Conservation (phyloP, 2,888 invertebrate genomes). For the Artemia sp. region DNA sequence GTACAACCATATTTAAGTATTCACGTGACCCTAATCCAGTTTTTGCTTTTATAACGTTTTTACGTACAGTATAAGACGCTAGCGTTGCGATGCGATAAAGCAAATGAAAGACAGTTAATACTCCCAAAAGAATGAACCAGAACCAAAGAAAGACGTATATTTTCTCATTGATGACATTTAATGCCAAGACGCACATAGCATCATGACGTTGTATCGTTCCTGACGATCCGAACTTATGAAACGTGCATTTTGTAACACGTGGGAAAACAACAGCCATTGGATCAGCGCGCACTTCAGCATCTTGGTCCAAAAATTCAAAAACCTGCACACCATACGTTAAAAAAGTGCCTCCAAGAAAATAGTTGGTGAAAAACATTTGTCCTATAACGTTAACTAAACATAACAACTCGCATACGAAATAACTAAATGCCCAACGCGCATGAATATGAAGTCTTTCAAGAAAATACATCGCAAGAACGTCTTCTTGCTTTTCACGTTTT, state of each 20-base stretch:
- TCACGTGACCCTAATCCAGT: constrained; percentile 38
- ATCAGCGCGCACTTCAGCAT: constrained; percentile 26
- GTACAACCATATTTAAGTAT: constrained; percentile 23
- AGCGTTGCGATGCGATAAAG: constrained; percentile 27
- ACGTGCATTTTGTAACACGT: constrained; percentile 29
- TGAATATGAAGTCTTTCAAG: constrained; percentile 27
- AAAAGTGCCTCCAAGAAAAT: constrained; percentile 29
- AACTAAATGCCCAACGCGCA: constrained; percentile 27
- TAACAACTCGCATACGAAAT: constrained; percentile 29
- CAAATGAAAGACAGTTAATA: constrained; percentile 24
- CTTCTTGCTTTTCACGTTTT: constrained; percentile 20
- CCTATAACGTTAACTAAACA: constrained; percentile 29
- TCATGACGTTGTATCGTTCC: constrained; percentile 33
- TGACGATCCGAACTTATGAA: constrained; percentile 28
- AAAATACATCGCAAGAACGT: constrained; percentile 28
- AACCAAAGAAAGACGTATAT: constrained; percentile 27
- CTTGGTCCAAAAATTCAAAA: constrained; percentile 25
- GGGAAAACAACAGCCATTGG: constrained; percentile 29
- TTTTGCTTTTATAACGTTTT: constrained; percentile 25
- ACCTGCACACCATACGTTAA: constrained; percentile 28
- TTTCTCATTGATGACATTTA: constrained; percentile 30
- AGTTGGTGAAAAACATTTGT: constrained; percentile 29
- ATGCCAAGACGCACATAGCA: constrained; percentile 30
- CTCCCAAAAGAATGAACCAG: constrained; percentile 26
- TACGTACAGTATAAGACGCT: constrained; percentile 26